These are phyloP conservation scores for Stenichneumon culpator DNA, from an alignment of 2,888 invertebrate genomes.

Conservation along the genomic window DNA sequence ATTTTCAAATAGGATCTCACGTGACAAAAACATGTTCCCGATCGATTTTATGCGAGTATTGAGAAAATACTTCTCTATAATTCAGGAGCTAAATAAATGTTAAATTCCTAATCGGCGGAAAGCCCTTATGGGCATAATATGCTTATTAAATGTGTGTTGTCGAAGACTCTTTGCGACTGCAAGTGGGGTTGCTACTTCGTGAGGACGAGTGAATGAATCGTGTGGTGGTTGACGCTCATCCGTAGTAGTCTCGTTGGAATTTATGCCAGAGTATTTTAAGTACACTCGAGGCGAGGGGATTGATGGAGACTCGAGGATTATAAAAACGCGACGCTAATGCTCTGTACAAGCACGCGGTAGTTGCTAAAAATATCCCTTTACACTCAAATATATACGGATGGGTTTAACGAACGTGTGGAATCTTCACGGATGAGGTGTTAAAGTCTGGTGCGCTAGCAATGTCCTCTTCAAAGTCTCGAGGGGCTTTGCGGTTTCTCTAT, in stretches of 20 bases:
- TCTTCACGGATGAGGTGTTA: background rate
- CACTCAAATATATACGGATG: background rate
- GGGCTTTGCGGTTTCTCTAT: constrained; percentile 27
- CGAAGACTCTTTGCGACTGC: background rate
- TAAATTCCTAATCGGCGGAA: too few species aligned
- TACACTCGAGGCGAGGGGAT: background rate
- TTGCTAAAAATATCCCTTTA: background rate
- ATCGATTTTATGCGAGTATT: too few species aligned
- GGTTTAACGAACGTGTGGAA: constrained; percentile 2
- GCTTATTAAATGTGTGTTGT: background rate
- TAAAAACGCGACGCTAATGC: constrained; percentile 5
- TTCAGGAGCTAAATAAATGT: too few species aligned
- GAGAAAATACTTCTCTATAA: too few species aligned
- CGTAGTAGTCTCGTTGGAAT: constrained; percentile 6
- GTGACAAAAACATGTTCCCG: too few species aligned
- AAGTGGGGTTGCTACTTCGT: background rate
- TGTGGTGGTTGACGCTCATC: constrained; percentile 11
- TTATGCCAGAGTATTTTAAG: background rate
- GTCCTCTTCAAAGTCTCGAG: constrained; percentile 18
- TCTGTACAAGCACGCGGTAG: background rate
- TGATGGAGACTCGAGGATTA: constrained; percentile 6
- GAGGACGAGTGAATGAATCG: constrained; percentile 8
- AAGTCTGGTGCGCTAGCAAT: constrained; percentile 9
- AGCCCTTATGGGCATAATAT: too few species aligned
- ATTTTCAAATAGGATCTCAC: too few species aligned